Evolutionary conservation across 2,888 invertebrate genomes (phyloP).

Genomic region (Melanargia galathea): DNA sequence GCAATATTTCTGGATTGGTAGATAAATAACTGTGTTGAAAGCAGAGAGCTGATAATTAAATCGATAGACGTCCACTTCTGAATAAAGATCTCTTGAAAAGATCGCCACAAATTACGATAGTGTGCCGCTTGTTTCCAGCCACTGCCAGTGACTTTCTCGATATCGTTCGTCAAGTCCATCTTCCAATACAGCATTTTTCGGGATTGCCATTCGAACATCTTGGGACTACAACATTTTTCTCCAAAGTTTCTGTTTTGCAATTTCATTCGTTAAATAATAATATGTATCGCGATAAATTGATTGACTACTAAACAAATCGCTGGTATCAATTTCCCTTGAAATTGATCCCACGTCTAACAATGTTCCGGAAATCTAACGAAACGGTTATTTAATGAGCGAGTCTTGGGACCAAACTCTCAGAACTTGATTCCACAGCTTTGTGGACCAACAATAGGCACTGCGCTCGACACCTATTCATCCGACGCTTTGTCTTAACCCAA

Average conservation of each 20-base stretch:
- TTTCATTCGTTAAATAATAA: too few relatives aligned
- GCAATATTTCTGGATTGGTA: neutral
- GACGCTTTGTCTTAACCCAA: slow-evolving; percentile 61
- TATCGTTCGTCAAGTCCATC: too few relatives aligned
- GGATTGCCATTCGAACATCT: too few relatives aligned
- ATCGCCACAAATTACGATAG: too few relatives aligned
- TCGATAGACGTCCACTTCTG: too few relatives aligned
- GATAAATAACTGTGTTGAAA: neutral
- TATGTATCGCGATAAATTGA: neutral
- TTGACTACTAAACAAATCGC: neutral
- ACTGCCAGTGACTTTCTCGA: too few relatives aligned
- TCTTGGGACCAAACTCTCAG: slow-evolving; percentile 15
- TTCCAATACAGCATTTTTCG: too few relatives aligned
- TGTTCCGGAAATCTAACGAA: neutral
- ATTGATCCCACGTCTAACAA: neutral
- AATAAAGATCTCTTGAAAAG: too few relatives aligned
- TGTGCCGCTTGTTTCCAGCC: too few relatives aligned
- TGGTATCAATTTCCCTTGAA: neutral
- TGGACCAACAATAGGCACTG: slow-evolving; percentile 66
- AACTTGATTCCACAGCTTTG: slow-evolving; percentile 22
- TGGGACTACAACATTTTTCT: too few relatives aligned
- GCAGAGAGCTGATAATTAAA: too few relatives aligned
- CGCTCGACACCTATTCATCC: slow-evolving; percentile 73
- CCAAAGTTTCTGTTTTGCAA: too few relatives aligned
- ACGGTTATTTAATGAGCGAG: slow-evolving; percentile 14